Conservation (phyloP, 1,140 invertebrate species). For the Orius laevigatus region DNA sequence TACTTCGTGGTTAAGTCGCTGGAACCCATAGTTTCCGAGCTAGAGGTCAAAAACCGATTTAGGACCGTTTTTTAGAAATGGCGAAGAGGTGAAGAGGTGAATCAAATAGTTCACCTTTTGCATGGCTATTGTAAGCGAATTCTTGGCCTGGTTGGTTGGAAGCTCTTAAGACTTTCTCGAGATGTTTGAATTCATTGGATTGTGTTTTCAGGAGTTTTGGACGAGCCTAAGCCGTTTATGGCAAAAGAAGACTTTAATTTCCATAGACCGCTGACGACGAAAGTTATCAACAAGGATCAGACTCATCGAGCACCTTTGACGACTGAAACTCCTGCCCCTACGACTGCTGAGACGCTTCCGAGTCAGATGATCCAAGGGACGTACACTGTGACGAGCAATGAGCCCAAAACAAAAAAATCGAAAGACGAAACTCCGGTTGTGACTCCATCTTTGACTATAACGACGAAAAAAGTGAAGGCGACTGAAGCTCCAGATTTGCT, state of each 20-base stretch:
- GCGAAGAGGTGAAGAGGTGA: no score
- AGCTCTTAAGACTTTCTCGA: no score
- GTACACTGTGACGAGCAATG: slow-evolving; percentile 42
- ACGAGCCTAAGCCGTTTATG: slow-evolving; percentile 10
- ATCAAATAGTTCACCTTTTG: no score
- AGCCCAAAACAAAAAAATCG: slow-evolving; percentile 37
- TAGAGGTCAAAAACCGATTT: no score
- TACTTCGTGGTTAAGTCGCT: no score
- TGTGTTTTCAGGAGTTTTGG: slow-evolving; percentile 19
- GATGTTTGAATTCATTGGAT: slow-evolving; percentile 4
- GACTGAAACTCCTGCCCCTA: background rate
- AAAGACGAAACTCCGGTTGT: slow-evolving; percentile 7
- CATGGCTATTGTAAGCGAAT: no score
- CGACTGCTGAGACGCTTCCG: slow-evolving; percentile 15
- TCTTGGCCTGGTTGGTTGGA: no score
- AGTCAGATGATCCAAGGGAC: slow-evolving; percentile 37
- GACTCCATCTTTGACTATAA: background rate
- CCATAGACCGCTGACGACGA: background rate
- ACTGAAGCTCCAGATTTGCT: slow-evolving; percentile 7
- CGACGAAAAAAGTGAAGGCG: background rate
- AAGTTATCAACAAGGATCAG: background rate
- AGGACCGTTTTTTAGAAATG: no score
- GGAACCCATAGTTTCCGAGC: no score
- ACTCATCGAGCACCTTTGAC: background rate
- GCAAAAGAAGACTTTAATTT: slow-evolving; percentile 6